These are phyloP conservation scores for Cervus canadensis DNA, from an alignment of 2,113 vertebrate species.

Conservation along the genomic window DNA sequence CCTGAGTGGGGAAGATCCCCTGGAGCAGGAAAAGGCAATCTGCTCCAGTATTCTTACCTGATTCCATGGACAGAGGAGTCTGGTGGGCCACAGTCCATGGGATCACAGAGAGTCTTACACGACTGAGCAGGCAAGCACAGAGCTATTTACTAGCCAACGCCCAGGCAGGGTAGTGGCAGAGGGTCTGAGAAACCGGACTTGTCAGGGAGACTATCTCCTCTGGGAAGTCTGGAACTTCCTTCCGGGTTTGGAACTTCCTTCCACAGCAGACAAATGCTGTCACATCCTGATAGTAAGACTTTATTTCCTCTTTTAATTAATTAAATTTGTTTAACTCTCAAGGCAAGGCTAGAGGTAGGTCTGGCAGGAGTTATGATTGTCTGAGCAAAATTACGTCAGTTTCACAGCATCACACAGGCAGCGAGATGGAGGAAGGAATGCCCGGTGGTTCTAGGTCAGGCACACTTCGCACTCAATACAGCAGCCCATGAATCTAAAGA, in stretches of 20 bases:
- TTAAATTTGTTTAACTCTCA: not conserved
- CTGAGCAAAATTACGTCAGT: not conserved
- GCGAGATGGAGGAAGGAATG: not conserved
- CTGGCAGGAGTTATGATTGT: not conserved
- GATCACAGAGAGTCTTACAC: rapidly evolving
- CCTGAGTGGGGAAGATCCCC: no score
- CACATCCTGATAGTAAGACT: not conserved
- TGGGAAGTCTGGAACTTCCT: not conserved
- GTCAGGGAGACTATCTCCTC: not conserved
- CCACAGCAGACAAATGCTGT: not conserved
- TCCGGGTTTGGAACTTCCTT: not conserved
- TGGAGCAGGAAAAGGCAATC: no score
- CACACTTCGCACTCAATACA: not conserved
- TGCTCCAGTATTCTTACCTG: no score
- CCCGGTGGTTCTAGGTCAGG: not conserved
- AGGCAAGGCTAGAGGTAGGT: not conserved
- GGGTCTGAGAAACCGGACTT: not conserved
- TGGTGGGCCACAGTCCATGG: not conserved
- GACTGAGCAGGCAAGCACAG: not conserved
- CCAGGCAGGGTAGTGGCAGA: rapidly evolving
- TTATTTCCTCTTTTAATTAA: not conserved
- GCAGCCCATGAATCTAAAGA: not conserved
- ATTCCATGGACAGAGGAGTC: no score
- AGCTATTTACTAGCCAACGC: not conserved
- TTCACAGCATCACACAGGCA: not conserved